Evolutionary conservation across 2,797 vertebrate genomes (phyloP), one percentile per base, ranked within the genome.

Genomic region (Sphenodon punctatus): DNA sequence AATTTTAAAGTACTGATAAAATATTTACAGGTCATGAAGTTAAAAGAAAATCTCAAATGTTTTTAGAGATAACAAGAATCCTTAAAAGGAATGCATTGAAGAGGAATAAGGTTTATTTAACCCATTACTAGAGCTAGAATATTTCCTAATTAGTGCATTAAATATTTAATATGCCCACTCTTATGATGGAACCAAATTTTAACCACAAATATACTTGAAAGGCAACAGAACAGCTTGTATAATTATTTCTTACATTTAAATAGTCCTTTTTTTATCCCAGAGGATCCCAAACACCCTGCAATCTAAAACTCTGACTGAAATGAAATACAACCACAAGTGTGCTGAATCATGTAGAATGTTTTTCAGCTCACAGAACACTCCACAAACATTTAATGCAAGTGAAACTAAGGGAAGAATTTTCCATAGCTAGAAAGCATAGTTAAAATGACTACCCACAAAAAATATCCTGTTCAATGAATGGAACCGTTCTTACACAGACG

Each of bases 1-100:
- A 91, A 89, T 65, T 90, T 87, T 92, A 86, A 93, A 80, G n/a
- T 6, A 48, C 34, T 83, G 30, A 84, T 89, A 71, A 92, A 93
- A 89, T 89, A 92, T 89, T 92, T 88, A 88, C 64, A 77, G 72
- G 41, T 66, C 27, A 42, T 80, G 70, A 87, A 85, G 56, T 86
- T 70, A 89, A 81, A 81, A 83, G 23, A 82, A 86, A 67, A 78
- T 56, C 27, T 58, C 71, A 74, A 80, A 43, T 81, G 46, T 80
- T 84, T 88, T 75, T 58, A 82, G 17, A 41, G 83, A 78, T 67
- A 16, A 67, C 58, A 38, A 63, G 67, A 89, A 51, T 51, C 45
- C 5, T 85, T 70, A 69, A 56, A 86, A 67, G 34, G 51, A 88
- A 86, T 30, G 43, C 49, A 2, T 27, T 55, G 5, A 53, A 85